These are phyloP conservation scores for Ascidia mentula DNA, from an alignment of 23 tunicate species.

Conservation along the genomic window DNA sequence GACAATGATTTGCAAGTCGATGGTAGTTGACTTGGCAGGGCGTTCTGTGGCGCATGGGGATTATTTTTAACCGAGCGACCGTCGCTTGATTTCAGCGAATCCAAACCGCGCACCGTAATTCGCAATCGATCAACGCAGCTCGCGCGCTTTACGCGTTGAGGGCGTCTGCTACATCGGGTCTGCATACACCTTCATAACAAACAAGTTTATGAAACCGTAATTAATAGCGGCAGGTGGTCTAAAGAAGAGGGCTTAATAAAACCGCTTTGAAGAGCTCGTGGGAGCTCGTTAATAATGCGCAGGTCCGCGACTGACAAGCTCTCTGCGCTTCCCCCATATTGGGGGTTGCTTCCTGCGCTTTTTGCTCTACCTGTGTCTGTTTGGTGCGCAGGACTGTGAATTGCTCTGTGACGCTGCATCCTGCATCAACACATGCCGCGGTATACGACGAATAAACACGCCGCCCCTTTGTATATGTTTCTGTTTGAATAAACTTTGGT, in stretches of 20 bases:
- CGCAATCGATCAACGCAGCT: not conserved
- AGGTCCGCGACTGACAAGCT: not conserved
- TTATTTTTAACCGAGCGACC: not conserved
- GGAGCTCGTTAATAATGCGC: not conserved
- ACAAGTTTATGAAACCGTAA: not conserved
- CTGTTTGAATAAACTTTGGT: too few species aligned
- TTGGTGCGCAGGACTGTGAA: not conserved
- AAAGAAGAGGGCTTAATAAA: not conserved
- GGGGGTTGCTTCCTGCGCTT: not conserved
- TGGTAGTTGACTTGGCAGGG: not conserved
- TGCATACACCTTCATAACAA: not conserved
- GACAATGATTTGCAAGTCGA: not conserved
- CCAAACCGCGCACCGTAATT: not conserved
- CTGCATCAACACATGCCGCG: not conserved
- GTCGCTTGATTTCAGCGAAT: not conserved
- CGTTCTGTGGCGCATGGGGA: not conserved
- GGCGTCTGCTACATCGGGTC: not conserved
- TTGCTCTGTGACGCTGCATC: not conserved
- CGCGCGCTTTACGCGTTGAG: not conserved
- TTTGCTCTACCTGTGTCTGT: conserved; percentile 11
- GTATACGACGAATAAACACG: not conserved
- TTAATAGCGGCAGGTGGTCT: not conserved
- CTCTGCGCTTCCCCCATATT: not conserved
- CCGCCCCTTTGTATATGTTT: not conserved
- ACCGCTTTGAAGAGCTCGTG: not conserved